A percentile compares a stretch with the other conserved stretches of the same genome.
These are phyloP conservation scores for Agriopis leucophaearia DNA, from an alignment of 2,888 invertebrate genomes.

Conservation along the genomic window DNA sequence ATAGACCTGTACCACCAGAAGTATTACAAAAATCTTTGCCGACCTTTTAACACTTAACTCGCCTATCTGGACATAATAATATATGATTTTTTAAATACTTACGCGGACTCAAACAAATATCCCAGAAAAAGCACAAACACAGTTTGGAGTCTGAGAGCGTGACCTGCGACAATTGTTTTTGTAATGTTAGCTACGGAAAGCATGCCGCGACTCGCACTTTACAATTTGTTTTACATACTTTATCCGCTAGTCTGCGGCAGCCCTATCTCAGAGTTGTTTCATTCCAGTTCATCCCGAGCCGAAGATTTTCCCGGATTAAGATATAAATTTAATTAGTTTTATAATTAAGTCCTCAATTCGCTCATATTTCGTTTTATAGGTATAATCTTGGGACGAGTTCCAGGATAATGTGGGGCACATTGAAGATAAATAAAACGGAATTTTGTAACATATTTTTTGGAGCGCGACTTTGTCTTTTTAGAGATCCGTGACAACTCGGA, in stretches of 20 bases:
- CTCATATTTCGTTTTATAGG: slow-evolving; percentile 23
- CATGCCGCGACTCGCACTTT: too few species aligned
- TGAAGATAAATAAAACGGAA: slow-evolving; percentile 8
- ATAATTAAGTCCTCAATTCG: slow-evolving; percentile 24
- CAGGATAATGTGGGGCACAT: slow-evolving; percentile 6
- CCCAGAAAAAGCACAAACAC: too few species aligned
- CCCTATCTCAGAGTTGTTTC: slow-evolving; percentile 14
- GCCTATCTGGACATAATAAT: too few species aligned
- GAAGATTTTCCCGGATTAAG: slow-evolving; percentile 23
- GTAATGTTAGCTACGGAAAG: too few species aligned
- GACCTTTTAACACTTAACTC: too few species aligned
- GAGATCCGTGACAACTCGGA: not conserved
- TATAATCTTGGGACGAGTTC: slow-evolving; percentile 14
- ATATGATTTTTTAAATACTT: too few species aligned
- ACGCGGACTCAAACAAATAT: too few species aligned
- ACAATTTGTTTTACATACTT: not conserved
- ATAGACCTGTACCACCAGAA: too few species aligned
- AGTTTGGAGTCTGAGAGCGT: too few species aligned
- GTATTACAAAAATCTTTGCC: too few species aligned
- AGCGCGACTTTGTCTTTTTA: not conserved
- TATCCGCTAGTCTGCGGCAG: not conserved
- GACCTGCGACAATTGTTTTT: too few species aligned
- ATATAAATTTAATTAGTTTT: slow-evolving; percentile 32
- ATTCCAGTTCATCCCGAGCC: slow-evolving; percentile 18
- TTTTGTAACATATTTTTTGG: slow-evolving; percentile 5